These are phyloP conservation scores for Novumbra hubbsi DNA, from an alignment of 2,797 vertebrate genomes.

Conservation along the genomic window DNA sequence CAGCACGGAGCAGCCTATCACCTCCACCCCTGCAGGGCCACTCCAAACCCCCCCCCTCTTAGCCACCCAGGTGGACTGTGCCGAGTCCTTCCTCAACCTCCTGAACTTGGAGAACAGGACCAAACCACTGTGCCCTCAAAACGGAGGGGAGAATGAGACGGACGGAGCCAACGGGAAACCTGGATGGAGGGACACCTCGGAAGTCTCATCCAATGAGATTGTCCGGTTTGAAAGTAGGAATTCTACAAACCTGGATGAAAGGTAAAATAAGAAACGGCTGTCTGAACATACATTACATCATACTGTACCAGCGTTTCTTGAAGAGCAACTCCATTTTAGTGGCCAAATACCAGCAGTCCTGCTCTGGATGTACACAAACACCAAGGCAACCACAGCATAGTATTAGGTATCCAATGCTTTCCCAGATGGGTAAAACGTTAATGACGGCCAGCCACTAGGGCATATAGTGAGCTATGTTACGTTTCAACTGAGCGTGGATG, in stretches of 20 bases:
- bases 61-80: slow-evolving; percentile 44
- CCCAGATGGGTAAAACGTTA: too few relatives aligned
- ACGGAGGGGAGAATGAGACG: slow-evolving; percentile 21
- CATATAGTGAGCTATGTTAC: too few relatives aligned
- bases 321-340: neutral
- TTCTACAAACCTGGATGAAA: slow-evolving; percentile 61
- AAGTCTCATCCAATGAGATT: slow-evolving; percentile 49
- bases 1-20: slow-evolving; percentile 70
- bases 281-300: neutral
- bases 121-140: slow-evolving; percentile 22
- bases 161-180: slow-evolving; percentile 57
- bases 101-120: slow-evolving; percentile 69
- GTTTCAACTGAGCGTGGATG: too few relatives aligned
- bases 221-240: slow-evolving; percentile 56
- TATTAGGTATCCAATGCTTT: neutral
- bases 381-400: neutral
- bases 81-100: slow-evolving; percentile 82
- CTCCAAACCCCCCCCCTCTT: slow-evolving; percentile 53
- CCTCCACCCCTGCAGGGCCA: slow-evolving; percentile 75
- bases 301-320: neutral
- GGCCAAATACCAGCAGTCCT: neutral
- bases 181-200: slow-evolving; percentile 56
- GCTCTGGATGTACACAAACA: neutral
- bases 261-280: slow-evolving; percentile 53
- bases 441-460: too few relatives aligned